Base-by-base conservation (phyloP, 1,140 invertebrate species). In the Eriocheir sinensis region DNA sequence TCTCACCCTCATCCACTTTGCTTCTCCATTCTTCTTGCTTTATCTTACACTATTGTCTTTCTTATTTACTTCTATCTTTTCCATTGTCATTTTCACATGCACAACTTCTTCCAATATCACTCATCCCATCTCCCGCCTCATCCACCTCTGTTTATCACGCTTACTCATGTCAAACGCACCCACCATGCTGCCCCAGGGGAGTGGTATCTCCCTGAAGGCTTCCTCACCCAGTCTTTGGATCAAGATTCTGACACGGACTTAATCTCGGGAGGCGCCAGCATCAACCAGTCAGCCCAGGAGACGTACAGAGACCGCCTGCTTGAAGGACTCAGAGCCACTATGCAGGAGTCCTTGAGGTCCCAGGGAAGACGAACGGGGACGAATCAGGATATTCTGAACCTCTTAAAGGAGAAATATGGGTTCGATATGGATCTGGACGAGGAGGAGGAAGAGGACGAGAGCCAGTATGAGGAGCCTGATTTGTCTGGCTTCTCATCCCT, bases 201-300 rank as follows among this genome's bases (percentile, higher is more conserved):
- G 38, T 95, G 94, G 94, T 95, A 95, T 21, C 91, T 95, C n/a
- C 94, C 94, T 48, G 91, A 95, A 72, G 94, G 94, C 30, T 95
- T 95, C 79, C 21, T 93, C 4, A 89, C 41, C 32, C 27, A 91
- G 27, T 27, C 44, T 80, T 15, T 27, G n/a, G 89, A 95, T 72
- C 60, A 92, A n/a, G 94, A 95, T 12, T 95, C 88, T 6, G 91
- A 92, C 27, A 72, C 80, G 34, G 90, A 92, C 8, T 3, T 41
- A 2, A 80, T 34, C 6, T 90, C 48, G 48, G 94, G 94, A 0
- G 94, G 94, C 17, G 83, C 94, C 36, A 93, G 79, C 15, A 38
- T 95, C 8, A 34, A 93, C 27, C 91, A 92, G 32, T 89, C 91
- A 0, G 32, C 72, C 34, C 38, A 41, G 0, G 94, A 95, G 41